A percentile compares a stretch with the other conserved stretches of the same genome.
phyloP scores from a whole-genome alignment of 2,113 vertebrate species.

The Tonatia bakeri region DNA sequence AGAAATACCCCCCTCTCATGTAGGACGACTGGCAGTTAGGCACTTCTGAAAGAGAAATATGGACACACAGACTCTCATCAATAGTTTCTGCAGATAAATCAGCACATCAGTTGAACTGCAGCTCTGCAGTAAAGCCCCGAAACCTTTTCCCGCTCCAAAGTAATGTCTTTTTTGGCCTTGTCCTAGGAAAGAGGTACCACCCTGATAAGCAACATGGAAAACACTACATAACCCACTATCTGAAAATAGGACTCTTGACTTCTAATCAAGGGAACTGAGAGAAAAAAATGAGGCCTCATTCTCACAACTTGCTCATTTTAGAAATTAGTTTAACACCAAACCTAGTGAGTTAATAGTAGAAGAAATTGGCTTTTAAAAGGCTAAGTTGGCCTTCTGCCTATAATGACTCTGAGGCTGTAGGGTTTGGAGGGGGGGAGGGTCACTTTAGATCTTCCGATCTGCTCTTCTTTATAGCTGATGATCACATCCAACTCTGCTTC shows the following conservation, averaged over 20 bases:
- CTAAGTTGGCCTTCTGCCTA: not conserved
- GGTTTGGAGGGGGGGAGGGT: not conserved
- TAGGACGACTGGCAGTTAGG: slow-evolving; percentile 96
- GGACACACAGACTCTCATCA: not conserved
- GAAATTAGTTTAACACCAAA: not conserved
- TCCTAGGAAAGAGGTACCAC: not conserved
- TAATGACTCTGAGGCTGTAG: not conserved
- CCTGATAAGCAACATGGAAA: not conserved
- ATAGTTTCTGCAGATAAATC: not conserved
- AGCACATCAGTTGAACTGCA: not conserved
- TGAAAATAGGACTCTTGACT: not conserved
- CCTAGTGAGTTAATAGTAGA: not conserved
- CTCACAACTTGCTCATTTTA: not conserved
- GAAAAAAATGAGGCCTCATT: not conserved
- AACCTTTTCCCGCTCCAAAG: not conserved
- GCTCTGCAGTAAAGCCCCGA: not conserved
- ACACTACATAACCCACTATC: not conserved
- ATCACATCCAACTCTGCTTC: slow-evolving; percentile 47
- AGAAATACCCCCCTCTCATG: slow-evolving; percentile 89
- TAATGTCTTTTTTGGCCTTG: not conserved
- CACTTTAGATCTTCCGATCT: slow-evolving; percentile 54
- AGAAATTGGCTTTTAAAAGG: not conserved
- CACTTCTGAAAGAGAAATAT: slow-evolving; percentile 88
- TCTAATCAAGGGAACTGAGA: not conserved
- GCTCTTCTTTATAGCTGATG: not conserved